These are phyloP conservation scores for Diceros bicornis DNA, from an alignment of 2,797 vertebrate species.

Conservation along the genomic window DNA sequence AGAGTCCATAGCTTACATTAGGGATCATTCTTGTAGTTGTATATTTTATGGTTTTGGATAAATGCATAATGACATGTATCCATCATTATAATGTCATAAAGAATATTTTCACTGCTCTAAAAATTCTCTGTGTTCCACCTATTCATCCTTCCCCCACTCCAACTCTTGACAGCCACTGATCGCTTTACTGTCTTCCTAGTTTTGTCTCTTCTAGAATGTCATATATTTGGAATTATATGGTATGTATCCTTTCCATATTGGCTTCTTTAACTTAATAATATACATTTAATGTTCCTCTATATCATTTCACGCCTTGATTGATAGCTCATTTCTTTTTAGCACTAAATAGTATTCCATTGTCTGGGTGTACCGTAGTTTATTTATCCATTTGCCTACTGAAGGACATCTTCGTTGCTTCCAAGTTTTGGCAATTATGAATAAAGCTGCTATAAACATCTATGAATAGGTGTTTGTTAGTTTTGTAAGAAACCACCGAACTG, in stretches of 20 bases:
- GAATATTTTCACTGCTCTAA: neutral
- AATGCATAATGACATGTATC: neutral
- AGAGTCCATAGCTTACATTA: neutral
- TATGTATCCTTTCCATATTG: neutral
- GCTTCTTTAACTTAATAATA: neutral
- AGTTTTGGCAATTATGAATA: neutral
- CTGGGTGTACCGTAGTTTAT: neutral
- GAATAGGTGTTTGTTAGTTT: neutral
- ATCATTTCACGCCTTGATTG: neutral
- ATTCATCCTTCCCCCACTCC: neutral
- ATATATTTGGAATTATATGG: neutral
- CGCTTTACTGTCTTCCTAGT: neutral
- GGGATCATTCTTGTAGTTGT: neutral
- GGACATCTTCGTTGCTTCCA: neutral
- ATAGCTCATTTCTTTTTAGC: neutral
- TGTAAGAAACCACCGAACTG: neutral
- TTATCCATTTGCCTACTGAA: neutral
- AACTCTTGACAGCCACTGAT: neutral
- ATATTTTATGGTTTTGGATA: no score
- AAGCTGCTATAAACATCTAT: neutral
- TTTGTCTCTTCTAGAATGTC: neutral
- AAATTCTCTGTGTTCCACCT: neutral
- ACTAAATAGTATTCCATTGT: neutral
- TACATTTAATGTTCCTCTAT: neutral
- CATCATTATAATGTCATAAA: neutral